A percentile compares a stretch with the other conserved stretches of the same genome.
phyloP scores from a whole-genome alignment of 2,797 vertebrate species.

The Coracias cyanogaster region DNA sequence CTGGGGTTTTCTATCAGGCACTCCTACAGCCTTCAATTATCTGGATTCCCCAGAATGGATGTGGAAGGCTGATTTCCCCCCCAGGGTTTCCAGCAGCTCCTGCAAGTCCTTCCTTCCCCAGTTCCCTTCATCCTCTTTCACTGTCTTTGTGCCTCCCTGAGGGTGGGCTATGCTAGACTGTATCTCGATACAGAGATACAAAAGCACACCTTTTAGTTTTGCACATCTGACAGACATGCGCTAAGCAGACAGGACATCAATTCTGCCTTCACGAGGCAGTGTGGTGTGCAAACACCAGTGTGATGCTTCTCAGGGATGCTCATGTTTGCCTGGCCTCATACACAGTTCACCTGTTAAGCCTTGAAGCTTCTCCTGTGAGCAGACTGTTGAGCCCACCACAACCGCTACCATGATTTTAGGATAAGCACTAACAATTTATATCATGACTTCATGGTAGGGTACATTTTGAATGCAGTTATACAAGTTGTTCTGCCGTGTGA shows the following conservation, averaged over 20 bases:
- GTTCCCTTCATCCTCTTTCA: neutral
- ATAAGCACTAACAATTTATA: neutral
- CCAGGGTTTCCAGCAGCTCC: neutral
- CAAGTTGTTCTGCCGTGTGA: neutral
- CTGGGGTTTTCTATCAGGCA: neutral
- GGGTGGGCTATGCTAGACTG: fast-evolving
- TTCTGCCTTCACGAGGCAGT: neutral
- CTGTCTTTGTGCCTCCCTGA: fast-evolving
- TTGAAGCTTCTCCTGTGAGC: neutral
- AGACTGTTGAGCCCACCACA: neutral
- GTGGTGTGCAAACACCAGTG: fast-evolving
- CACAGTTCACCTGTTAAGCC: neutral
- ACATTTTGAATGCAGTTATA: neutral
- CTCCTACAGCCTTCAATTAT: conserved; percentile 30
- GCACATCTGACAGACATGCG: neutral
- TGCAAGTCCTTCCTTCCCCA: neutral
- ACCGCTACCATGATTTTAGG: fast-evolving
- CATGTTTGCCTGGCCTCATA: neutral
- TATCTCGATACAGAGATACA: neutral
- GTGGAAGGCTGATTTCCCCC: neutral
- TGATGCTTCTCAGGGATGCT: neutral
- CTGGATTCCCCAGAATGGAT: neutral
- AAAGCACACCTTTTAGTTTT: neutral
- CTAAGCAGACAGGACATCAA: fast-evolving
- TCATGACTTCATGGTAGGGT: neutral